Evolutionary conservation across 1,140 invertebrate species (phyloP), one percentile per base, ranked within the genome.

Genomic region (Drosophila kanapiae): DNA sequence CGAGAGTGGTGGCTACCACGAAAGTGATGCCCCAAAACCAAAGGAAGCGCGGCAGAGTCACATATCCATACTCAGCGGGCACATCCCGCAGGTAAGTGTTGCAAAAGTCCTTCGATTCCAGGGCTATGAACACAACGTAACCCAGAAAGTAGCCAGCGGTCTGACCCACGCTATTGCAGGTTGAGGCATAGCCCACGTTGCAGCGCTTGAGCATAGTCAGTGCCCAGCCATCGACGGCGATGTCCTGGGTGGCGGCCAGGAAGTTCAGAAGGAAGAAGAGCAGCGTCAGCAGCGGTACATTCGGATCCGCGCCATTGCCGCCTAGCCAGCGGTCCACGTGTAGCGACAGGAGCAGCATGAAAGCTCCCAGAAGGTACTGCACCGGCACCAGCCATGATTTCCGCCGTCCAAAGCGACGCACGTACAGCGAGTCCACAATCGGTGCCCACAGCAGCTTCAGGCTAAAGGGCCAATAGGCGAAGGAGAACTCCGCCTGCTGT

Each of bases 191-290:
- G n/a, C 98, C 98, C 37, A 99, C 98, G 94, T 99, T 99, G 91
- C 95, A 96, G 96, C 97, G 97, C 92, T 98, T 97, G 4, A 99
- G 94, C 97, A 99, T 99, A 4, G 99, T 99, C 1, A 99, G 93
- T 3, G 99, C 99, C 99, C 99, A 99, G 4, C 99, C 99, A 95
- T 99, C 99, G 2, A 99, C 99, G 60, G 98, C 99, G 92, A 99
- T 99, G 93, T 99, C 99, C 94, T 99, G 99, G 27, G 99, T 99
- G 3, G 99, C 99, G 13, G 98, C 99, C 56, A 99, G 94, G 84
- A 99, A 99, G 88, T 99, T 99, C 1, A 99, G 94, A 57, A 95
- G 94, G 91, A 99, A 97, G 94, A 99, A 99, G 53, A 98, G 94
- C 23, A 95, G 80, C 8, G 98, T 99, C 6, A 99, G 93, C 33